phyloP scores from a whole-genome alignment of 2,113 vertebrate species.

The Atractosteus spatula region DNA sequence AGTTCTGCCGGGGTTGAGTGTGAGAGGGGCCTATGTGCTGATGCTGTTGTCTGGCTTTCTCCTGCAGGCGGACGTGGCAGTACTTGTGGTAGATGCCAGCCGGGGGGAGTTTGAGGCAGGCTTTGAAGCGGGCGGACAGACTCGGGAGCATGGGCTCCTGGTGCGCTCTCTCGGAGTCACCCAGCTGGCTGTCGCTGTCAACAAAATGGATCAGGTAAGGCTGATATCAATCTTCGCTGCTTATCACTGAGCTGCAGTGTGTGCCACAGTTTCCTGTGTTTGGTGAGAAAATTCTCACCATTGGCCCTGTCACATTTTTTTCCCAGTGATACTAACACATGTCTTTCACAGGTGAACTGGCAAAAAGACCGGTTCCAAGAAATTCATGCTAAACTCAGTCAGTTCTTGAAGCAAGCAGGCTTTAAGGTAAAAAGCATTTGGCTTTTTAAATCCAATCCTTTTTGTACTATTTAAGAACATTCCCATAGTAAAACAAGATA shows the following conservation, averaged over 20 bases:
- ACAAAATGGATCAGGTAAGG: slow-evolving; percentile 97
- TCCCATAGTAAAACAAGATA: too few species aligned
- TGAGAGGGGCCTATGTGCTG: neutral
- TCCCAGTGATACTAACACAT: slow-evolving; percentile 2
- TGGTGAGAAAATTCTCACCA: slow-evolving; percentile 14
- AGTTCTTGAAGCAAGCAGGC: slow-evolving; percentile 96
- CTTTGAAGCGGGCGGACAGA: slow-evolving; percentile 94
- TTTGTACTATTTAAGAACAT: too few species aligned
- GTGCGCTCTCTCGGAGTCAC: slow-evolving; percentile 97
- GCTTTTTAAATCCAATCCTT: neutral
- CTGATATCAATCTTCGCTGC: neutral
- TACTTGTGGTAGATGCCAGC: slow-evolving; percentile 93
- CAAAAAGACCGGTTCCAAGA: slow-evolving; percentile 92
- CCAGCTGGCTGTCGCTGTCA: slow-evolving; percentile 91
- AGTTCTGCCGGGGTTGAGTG: neutral
- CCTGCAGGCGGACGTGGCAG: slow-evolving; percentile 87
- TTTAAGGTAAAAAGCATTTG: slow-evolving; percentile 80
- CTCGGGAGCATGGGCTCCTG: slow-evolving; percentile 90
- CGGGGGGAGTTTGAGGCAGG: slow-evolving; percentile 96
- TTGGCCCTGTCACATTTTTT: neutral
- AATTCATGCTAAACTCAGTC: slow-evolving; percentile 84
- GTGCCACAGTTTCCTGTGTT: slow-evolving; percentile 15
- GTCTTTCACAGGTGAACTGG: slow-evolving; percentile 80
- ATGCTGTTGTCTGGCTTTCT: slow-evolving; percentile 22
- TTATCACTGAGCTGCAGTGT: slow-evolving; percentile 10